Evolutionary conservation across 1,140 invertebrate species (phyloP).

Genomic region (Heliconius hermathena): DNA sequence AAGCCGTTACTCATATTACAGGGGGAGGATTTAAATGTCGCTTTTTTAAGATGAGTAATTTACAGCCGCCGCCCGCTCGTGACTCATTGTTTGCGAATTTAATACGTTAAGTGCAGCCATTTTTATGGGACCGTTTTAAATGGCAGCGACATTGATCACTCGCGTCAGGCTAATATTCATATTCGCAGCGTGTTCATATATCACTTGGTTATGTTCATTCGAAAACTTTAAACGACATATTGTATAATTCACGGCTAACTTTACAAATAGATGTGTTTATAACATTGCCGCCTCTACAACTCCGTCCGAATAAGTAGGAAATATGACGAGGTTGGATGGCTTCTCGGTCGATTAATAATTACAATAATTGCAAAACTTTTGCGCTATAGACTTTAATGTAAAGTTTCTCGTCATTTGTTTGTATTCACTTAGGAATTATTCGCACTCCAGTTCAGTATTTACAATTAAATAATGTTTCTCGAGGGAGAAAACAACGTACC

Average conservation of each 20-base stretch:
- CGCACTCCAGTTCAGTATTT: constrained; percentile 4
- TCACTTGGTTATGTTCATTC: neutral
- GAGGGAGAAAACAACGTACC: constrained; percentile 10
- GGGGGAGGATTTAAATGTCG: constrained; percentile 71
- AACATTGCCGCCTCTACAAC: constrained; percentile 60
- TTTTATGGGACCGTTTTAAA: constrained; percentile 57
- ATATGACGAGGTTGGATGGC: constrained; percentile 69
- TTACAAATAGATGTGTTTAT: constrained; percentile 70
- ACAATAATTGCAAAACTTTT: constrained; percentile 78
- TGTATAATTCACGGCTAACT: constrained; percentile 47
- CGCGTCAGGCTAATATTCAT: constrained; percentile 47
- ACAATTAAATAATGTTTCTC: constrained; percentile 17
- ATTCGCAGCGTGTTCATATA: constrained; percentile 34
- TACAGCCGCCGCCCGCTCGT: constrained; percentile 49
- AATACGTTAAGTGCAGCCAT: constrained; percentile 72
- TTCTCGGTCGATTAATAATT: constrained; percentile 71
- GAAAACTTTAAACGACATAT: constrained; percentile 38
- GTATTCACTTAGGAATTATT: constrained; percentile 27
- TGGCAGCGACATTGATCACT: constrained; percentile 52
- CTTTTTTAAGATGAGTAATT: constrained; percentile 74
- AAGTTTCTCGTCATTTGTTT: constrained; percentile 44
- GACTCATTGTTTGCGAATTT: constrained; percentile 68
- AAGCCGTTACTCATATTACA: constrained; percentile 70
- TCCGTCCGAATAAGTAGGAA: constrained; percentile 71
- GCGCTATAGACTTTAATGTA: constrained; percentile 59